These are phyloP conservation scores for Leptinotarsa juncta DNA, from an alignment of 2,888 invertebrate genomes.

Conservation along the genomic window DNA sequence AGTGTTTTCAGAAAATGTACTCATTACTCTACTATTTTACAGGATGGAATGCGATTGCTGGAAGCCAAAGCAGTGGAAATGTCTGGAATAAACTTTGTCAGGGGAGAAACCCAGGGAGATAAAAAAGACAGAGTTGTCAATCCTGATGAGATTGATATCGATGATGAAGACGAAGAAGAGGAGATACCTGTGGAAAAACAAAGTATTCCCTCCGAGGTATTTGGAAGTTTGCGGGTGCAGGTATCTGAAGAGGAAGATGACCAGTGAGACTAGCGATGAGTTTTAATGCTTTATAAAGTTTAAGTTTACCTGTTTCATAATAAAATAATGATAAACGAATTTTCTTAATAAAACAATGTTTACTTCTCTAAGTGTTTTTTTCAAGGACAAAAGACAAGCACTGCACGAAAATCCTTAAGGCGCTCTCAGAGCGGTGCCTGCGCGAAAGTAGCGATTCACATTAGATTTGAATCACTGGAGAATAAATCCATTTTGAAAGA, in stretches of 20 bases:
- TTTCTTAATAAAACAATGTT: no score
- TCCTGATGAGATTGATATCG: conserved; percentile 90
- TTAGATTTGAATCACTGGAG: no score
- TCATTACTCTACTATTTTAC: background rate
- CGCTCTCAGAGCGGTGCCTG: no score
- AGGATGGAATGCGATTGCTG: conserved; percentile 89
- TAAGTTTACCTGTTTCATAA: no score
- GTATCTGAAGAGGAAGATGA: conserved; percentile 35
- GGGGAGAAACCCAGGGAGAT: conserved; percentile 86
- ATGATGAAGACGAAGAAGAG: conserved; percentile 71
- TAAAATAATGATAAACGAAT: no score
- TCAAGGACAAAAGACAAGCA: no score
- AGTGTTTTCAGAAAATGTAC: background rate
- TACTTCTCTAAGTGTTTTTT: no score
- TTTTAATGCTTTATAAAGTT: no score
- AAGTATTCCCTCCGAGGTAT: conserved; percentile 89
- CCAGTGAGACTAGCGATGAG: background rate
- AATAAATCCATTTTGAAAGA: no score
- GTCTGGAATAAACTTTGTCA: conserved; percentile 82
- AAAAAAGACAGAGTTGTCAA: conserved; percentile 79
- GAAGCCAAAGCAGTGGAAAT: conserved; percentile 86
- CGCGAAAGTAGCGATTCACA: no score
- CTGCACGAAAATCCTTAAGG: no score
- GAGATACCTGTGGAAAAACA: conserved; percentile 85
- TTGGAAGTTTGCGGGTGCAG: conserved; percentile 79